Evolutionary conservation across 2,888 invertebrate species (phyloP).

Genomic region (Pediacus dermestoides): DNA sequence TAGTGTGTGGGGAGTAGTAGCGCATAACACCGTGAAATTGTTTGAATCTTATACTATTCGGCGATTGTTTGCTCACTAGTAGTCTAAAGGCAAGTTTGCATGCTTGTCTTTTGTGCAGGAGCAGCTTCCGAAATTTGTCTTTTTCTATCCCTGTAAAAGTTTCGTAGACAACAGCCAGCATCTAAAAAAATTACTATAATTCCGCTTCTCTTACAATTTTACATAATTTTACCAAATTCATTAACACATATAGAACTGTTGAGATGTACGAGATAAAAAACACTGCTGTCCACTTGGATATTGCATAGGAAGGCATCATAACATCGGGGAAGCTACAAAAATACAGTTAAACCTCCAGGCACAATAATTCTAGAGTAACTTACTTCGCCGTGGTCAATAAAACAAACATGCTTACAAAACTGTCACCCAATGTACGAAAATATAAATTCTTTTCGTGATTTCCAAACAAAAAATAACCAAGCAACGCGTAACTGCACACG

Average conservation of each 20-base stretch:
- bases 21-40: constrained; percentile 80
- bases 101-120: constrained; percentile 77
- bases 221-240: constrained; percentile 86
- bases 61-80: constrained; percentile 72
- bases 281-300: constrained; percentile 76
- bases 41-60: constrained; percentile 63
- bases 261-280: constrained; percentile 85
- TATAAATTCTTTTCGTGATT: constrained; percentile 69
- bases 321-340: constrained; percentile 80
- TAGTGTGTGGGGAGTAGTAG: constrained; percentile 70
- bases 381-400: constrained; percentile 89
- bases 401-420: constrained; percentile 85
- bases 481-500: constrained; percentile 75
- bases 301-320: constrained; percentile 87
- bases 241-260: constrained; percentile 79
- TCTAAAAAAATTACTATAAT: constrained; percentile 58
- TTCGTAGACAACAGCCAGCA: constrained; percentile 88
- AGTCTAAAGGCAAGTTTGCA: constrained; percentile 78
- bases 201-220: no score
- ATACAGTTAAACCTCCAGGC: no score
- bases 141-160: constrained; percentile 83
- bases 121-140: constrained; percentile 77
- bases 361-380: constrained; percentile 53
- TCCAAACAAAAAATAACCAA: constrained; percentile 80
- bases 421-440: constrained; percentile 73